A percentile compares a stretch with the other conserved stretches of the same genome.
Evolutionary conservation across 2,888 invertebrate genomes (phyloP).

Genomic region (Ochropacha duplaris): DNA sequence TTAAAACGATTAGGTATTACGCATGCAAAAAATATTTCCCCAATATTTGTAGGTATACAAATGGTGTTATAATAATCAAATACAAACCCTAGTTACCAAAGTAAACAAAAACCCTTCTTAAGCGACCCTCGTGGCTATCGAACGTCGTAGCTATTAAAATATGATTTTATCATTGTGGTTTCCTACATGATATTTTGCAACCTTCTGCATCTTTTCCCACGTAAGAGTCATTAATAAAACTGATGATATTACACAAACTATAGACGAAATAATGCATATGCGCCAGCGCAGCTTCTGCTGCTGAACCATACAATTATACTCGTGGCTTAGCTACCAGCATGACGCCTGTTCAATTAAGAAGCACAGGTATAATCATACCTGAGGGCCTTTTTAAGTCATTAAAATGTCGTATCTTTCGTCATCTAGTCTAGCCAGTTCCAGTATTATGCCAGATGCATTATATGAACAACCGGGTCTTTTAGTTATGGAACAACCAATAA

Average conservation of each 20-base stretch:
- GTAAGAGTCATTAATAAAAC: neutral
- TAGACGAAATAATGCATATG: slow-evolving; percentile 18
- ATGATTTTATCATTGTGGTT: no score
- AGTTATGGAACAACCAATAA: neutral
- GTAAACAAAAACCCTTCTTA: no score
- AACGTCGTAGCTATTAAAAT: no score
- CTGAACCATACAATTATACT: slow-evolving; percentile 31
- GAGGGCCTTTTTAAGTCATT: slow-evolving; percentile 33
- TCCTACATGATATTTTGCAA: neutral
- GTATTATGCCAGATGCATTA: neutral
- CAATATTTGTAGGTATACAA: no score
- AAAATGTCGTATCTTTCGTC: slow-evolving; percentile 33
- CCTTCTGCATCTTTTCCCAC: neutral
- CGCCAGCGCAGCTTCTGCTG: slow-evolving; percentile 12
- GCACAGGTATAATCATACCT: slow-evolving; percentile 34
- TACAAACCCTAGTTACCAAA: no score
- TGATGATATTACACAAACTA: neutral
- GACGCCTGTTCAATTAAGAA: slow-evolving; percentile 41
- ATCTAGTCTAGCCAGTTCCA: slow-evolving; percentile 18
- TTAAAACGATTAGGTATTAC: no score
- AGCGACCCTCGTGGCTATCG: no score
- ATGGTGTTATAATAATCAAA: no score
- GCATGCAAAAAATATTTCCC: no score
- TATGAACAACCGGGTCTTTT: neutral
- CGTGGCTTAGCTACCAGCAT: slow-evolving; percentile 20